Base-by-base conservation (phyloP, 2,888 invertebrate genomes). In the Drosophila atroscutellata region DNA sequence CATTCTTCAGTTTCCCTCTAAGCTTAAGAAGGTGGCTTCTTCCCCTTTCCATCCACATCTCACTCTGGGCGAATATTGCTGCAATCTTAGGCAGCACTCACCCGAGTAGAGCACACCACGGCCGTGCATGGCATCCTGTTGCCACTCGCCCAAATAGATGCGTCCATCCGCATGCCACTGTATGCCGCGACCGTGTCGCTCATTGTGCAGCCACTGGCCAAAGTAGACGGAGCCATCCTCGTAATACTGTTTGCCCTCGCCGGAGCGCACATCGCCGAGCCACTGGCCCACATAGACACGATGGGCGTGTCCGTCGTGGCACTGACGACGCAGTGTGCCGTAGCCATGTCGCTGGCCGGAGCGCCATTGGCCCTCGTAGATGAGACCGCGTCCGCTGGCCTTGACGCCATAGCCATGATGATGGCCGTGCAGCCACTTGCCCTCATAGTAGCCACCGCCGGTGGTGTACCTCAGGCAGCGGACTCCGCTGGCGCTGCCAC, bases 221-320 rank as follows among this genome's bases (percentile, higher is more conserved):
- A 84, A 92, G 63, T 92, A 93, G 3, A 90, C 82, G 5, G 68
- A 30, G 9, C 92, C 92, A 68, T 92, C 77, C 0, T 68, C 65
- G 47, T 87, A 92, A 67, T 89, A 92, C 66, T 92, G 91, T 58
- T 93, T 92, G 13, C 93, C 93, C 67, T 93, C 93, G 20, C 93
- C 93, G 47, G 81, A 75, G 56, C 92, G 92, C 68, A 75, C 74
- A 60, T 91, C 85, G n/a, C 80, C 37, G 3, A 15, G 63, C 93
- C 93, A 93, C 42, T 91, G 77, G 0, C 93, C 93, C 56, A 92
- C 75, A 66, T 92, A 93, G 39, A 92, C 73, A 4, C 91, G 86
- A 4, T 85, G 62, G 3, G 75, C 80, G 8, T 76, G 77, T 2
- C 92, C 92, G 65, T 84, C 67, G 3, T 68, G 30, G 0, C 70